Base-by-base conservation (phyloP, 2,888 invertebrate species). In the Tuta absoluta region DNA sequence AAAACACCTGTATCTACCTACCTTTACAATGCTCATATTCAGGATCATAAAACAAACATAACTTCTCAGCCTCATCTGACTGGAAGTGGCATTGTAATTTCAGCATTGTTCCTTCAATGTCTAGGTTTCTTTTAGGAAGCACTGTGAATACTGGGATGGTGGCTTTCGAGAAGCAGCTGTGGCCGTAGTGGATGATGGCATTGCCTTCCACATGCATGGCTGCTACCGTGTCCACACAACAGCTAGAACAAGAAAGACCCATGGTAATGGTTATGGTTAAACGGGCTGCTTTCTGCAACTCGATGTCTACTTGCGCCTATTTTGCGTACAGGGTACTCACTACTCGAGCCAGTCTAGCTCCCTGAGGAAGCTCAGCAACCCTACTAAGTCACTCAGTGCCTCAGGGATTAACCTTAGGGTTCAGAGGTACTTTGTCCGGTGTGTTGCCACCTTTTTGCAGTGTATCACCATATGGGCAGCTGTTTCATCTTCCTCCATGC, bases 111-210 rank as follows among this genome's bases (percentile, higher is more conserved):
- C 72, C 68, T 0, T 87, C 80, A 5, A 93, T 63, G 76, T 95
- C 89, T 11, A 98, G 74, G 0, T 88, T 71, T 45, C 85, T 81
- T 77, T 95, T 94, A 14, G 95, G 94, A 68, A 96, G 93, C 45
- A 97, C 93, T 70, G 94, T 95, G 62, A 95, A 93, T 4, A 96
- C 95, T 0, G 98, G 97, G 63, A 98, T 91, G 62, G 95, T 93
- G 33, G 93, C 91, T 14, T 95, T 94, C 37, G 97, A 96, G 69
- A 97, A 94, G 84, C 99, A 99, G 0, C 96, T 94, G 76, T 95
- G 95, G 0, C 99, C 99, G 86, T 96, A 99, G 85, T 99, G 99
- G 63, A 99, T 93, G 1, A 99, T 90, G 37, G 95, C 95, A 85
- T 98, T 96, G 0, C 96, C 95, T 65, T 94, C 92, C 7, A 97